Base-by-base conservation (phyloP, 2,888 invertebrate species). In the Auanema freiburgensis region DNA sequence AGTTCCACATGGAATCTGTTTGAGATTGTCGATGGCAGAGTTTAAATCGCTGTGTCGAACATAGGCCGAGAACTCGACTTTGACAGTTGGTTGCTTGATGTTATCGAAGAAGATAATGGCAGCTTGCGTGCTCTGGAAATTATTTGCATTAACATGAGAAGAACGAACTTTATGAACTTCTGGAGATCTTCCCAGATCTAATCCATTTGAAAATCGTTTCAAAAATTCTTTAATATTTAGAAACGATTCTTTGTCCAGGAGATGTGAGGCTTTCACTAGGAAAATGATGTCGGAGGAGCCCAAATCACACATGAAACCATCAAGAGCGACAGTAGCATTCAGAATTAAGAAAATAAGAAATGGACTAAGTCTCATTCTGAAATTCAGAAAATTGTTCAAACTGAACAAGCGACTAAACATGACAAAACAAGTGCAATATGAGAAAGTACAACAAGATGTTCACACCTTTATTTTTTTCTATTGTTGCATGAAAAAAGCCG, bases 41-140 rank as follows among this genome's bases (percentile, higher is more conserved):
- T 33, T 49, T 14, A 58, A 54, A 55, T 64, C 64, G 16, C 51
- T 23, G 2, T 41, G 12, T n/a, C 64, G 24, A 8, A 51, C 50
- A 23, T 59, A 64, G 2, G 64, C 55, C 5, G 50, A 51, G 11
- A 64, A 33, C 23, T 60, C 43, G 16, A 64, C 55, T 14, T 24
- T 23, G 11, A 43, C 44, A 24, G 55, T 50, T 8, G 64, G 64
- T 8, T 60, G 50, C 6, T 54, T 50, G 40, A 64, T 53, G 23
- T 58, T 58, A 40, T 64, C 64, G 25, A 58, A 64, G 42, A 58
- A 40, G 12, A 64, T 44, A 3, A 60, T 59, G n/a, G 59, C 59
- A 23, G 56, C 49, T 43, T 54, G 59, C 2, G 59, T 55, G 1
- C 33, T 44, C 64, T 64, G 50, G 10, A 33, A 56, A 12, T 14